Evolutionary conservation across 2,797 vertebrate genomes (phyloP).

Genomic region (Pagetopsis macropterus): DNA sequence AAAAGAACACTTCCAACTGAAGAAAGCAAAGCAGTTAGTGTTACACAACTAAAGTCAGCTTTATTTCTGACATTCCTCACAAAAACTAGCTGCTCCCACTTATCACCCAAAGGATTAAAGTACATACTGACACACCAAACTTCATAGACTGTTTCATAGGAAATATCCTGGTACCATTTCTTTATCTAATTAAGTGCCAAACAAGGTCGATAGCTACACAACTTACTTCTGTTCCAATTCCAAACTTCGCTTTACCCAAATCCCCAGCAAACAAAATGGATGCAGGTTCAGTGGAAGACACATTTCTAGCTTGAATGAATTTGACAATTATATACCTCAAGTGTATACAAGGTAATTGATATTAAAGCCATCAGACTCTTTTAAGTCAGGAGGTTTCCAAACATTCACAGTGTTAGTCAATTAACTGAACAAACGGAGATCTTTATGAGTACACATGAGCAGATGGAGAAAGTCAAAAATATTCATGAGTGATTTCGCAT

Average conservation of each 20-base stretch:
- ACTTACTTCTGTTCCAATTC: neutral
- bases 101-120: constrained; percentile 51
- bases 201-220: neutral
- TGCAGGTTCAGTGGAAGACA: neutral
- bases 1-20: constrained; percentile 20
- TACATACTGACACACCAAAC: constrained; percentile 27
- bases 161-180: neutral
- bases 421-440: constrained; percentile 20
- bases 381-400: constrained; percentile 13
- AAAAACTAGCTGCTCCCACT: constrained; percentile 43
- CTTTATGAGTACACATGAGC: constrained; percentile 18
- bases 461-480: constrained; percentile 31
- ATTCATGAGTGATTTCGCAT: constrained; percentile 11
- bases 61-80: constrained; percentile 45
- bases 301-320: neutral
- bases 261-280: neutral
- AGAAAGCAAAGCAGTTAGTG: constrained; percentile 26
- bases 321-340: constrained; percentile 3
- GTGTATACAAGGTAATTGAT: constrained; percentile 1
- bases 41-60: constrained; percentile 31
- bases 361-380: neutral
- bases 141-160: constrained; percentile 27
- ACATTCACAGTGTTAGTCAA: constrained; percentile 4
- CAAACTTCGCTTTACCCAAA: neutral
- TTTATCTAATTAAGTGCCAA: constrained; percentile 12